Evolutionary conservation across 2,113 vertebrate genomes (phyloP).

Genomic region (Sakesphorus luctuosus): DNA sequence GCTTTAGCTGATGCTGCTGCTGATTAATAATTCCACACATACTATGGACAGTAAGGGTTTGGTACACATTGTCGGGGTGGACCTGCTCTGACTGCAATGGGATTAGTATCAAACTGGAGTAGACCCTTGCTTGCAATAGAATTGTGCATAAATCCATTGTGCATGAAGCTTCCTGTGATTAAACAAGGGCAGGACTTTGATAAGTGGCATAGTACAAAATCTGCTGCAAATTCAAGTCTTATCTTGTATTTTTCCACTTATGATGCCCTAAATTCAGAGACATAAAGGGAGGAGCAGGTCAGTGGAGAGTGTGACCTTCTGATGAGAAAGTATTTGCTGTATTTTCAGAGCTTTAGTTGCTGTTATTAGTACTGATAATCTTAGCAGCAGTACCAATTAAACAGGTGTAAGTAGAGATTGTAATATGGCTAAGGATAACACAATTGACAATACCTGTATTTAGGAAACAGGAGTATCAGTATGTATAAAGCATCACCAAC

Average conservation of each 20-base stretch:
- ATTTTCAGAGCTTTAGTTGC: neutral
- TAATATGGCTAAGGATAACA: constrained; percentile 48
- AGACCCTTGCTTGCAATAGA: neutral
- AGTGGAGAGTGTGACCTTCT: neutral
- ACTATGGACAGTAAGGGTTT: neutral
- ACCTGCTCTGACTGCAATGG: neutral
- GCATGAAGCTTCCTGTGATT: neutral
- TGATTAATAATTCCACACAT: neutral
- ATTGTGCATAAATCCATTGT: neutral
- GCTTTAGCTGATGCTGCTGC: neutral
- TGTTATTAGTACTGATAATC: constrained; percentile 27
- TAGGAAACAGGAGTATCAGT: constrained; percentile 31
- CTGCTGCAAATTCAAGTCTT: neutral
- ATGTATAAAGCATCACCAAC: constrained; percentile 32
- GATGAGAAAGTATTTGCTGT: neutral
- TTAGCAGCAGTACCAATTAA: constrained; percentile 15
- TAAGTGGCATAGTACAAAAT: neutral
- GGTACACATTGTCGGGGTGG: neutral
- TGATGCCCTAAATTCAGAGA: neutral
- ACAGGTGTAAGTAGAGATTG: constrained; percentile 56
- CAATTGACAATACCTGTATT: constrained; percentile 13
- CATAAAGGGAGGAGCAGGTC: neutral
- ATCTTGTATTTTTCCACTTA: neutral
- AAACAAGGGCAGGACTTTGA: neutral
- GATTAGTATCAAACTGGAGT: neutral